Conservation (phyloP, 2,113 vertebrate genomes). For the Bos taurus region DNA sequence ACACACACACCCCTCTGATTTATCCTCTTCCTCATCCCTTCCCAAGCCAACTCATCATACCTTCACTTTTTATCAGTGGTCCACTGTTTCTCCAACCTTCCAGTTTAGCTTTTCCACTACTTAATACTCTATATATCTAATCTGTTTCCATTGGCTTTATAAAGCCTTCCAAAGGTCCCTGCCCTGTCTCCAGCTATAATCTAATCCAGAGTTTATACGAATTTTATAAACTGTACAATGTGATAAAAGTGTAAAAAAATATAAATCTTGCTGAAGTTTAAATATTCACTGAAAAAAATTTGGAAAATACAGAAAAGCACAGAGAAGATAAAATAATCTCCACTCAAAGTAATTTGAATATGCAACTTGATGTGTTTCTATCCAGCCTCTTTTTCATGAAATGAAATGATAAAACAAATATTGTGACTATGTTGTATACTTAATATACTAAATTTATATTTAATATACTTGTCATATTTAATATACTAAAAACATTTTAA, state of each 20-base stretch:
- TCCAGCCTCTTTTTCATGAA: background rate
- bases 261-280: background rate
- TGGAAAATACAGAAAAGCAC: constrained; percentile 8
- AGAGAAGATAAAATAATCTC: constrained; percentile 9
- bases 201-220: background rate
- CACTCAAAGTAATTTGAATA: background rate
- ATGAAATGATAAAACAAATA: constrained; percentile 10
- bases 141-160: background rate
- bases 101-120: background rate
- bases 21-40: background rate
- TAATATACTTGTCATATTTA: background rate
- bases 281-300: background rate
- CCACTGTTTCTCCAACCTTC: background rate
- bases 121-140: background rate
- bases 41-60: background rate
- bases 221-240: background rate
- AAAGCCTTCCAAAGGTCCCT: background rate
- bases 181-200: background rate
- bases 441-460: background rate
- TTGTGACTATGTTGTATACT: background rate
- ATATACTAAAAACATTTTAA: background rate
- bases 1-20: background rate
- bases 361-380: background rate
- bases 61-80: background rate
- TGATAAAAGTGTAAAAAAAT: background rate